These are phyloP conservation scores for Theristicus caerulescens DNA, from an alignment of 2,113 vertebrate genomes.

Conservation along the genomic window DNA sequence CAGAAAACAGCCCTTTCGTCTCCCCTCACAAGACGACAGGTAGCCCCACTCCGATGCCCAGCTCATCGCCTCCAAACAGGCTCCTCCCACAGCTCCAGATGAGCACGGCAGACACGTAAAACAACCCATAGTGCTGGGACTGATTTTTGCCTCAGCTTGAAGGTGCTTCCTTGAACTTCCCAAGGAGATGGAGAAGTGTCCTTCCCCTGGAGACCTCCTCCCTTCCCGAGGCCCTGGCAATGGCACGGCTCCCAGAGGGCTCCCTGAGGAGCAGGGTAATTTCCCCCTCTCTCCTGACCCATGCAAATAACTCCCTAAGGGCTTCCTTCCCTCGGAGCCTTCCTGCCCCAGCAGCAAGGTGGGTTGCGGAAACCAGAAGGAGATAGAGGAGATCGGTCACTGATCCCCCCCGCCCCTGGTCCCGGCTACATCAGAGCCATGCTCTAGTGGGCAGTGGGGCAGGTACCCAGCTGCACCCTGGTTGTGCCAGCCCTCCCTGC, in stretches of 20 bases:
- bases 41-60: fast-evolving
- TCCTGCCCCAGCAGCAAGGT: neutral
- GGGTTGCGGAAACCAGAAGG: neutral
- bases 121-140: neutral
- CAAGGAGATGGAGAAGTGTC: neutral
- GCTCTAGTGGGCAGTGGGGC: neutral
- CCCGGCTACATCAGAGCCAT: neutral
- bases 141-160: neutral
- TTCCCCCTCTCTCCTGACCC: neutral
- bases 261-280: fast-evolving
- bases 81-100: neutral
- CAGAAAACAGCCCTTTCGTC: neutral
- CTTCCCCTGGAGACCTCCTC: neutral
- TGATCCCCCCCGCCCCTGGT: neutral
- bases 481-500: neutral
- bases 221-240: neutral
- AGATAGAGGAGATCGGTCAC: neutral
- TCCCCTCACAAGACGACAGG: neutral
- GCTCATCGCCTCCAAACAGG: neutral
- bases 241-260: neutral
- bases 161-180: neutral
- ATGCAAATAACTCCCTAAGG: neutral
- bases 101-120: neutral
- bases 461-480: neutral
- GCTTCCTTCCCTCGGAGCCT: neutral